Evolutionary conservation across 2,888 invertebrate genomes (phyloP).

Genomic region (Athalia cordata): DNA sequence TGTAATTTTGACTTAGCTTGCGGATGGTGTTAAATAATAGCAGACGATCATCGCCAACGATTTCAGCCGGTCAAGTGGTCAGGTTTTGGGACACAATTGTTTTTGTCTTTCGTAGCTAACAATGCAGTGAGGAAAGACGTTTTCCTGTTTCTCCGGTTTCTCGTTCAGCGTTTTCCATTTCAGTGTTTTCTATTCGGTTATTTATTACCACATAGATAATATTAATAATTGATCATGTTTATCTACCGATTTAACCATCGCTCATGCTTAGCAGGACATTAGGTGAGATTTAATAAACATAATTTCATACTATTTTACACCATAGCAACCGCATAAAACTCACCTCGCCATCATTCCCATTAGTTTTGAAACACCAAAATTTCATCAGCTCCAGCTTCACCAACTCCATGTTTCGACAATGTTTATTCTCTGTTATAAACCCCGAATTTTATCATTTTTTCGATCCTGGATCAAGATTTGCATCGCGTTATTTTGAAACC

Average conservation of each 20-base stretch:
- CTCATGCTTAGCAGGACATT: slow-evolving; percentile 45
- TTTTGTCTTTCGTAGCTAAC: slow-evolving; percentile 58
- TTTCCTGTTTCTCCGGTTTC: slow-evolving; percentile 57
- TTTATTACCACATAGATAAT: slow-evolving; percentile 43
- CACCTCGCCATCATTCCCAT: neutral
- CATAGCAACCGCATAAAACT: neutral
- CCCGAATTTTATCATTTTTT: neutral
- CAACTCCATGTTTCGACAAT: too few relatives aligned
- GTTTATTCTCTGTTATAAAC: neutral
- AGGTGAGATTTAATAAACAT: slow-evolving; percentile 47
- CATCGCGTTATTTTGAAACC: too few relatives aligned
- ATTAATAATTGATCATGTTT: slow-evolving; percentile 45
- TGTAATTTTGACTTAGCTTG: slow-evolving; percentile 18
- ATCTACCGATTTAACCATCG: slow-evolving; percentile 20
- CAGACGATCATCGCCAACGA: neutral
- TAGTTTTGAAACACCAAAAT: neutral
- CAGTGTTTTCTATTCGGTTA: slow-evolving; percentile 56
- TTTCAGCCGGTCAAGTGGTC: too few relatives aligned
- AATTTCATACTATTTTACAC: neutral
- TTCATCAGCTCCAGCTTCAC: neutral
- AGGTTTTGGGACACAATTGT: slow-evolving; percentile 42
- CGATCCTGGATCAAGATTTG: neutral
- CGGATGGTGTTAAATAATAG: neutral
- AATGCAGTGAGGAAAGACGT: slow-evolving; percentile 58
- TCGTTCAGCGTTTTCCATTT: slow-evolving; percentile 59